phyloP scores from a whole-genome alignment of 2,797 vertebrate genomes.

The Thaleichthys pacificus region DNA sequence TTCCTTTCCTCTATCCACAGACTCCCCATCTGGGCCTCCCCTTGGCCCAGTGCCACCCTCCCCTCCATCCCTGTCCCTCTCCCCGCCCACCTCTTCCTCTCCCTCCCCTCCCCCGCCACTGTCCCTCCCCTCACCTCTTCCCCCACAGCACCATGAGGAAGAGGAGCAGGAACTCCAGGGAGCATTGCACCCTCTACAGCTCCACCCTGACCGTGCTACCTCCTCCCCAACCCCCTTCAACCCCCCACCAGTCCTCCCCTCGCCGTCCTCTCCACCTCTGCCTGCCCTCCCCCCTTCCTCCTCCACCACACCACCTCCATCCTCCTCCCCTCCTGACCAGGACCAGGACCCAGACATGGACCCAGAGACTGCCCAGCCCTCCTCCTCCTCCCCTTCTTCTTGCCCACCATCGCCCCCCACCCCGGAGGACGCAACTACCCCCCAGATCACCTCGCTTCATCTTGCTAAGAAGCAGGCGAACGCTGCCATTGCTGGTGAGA shows the following conservation, averaged over 20 bases:
- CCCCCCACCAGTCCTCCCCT: conserved; percentile 47
- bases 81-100: conserved; percentile 75
- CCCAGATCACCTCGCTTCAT: conserved; percentile 83
- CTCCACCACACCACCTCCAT: conserved; percentile 64
- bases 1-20: too few relatives aligned
- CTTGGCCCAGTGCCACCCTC: conserved; percentile 41
- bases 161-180: conserved; percentile 30
- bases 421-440: conserved; percentile 78
- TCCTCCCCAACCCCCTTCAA: conserved; percentile 14
- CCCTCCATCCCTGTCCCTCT: conserved; percentile 61
- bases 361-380: conserved; percentile 48
- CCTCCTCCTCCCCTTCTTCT: conserved; percentile 13
- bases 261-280: conserved; percentile 36
- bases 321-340: conserved; percentile 71
- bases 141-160: conserved; percentile 49
- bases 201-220: too few relatives aligned
- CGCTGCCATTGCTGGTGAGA: conserved; percentile 88
- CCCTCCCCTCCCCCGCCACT: conserved; percentile 71
- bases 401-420: conserved; percentile 70
- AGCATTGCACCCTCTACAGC: conserved; percentile 16
- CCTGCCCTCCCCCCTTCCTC: conserved; percentile 41
- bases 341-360: conserved; percentile 42
- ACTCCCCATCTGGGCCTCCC: conserved; percentile 64
- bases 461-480: conserved; percentile 90
- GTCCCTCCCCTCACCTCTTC: conserved; percentile 68